Base-by-base conservation (phyloP, 2,888 invertebrate species). In the Caenorhabditis doughertyi region DNA sequence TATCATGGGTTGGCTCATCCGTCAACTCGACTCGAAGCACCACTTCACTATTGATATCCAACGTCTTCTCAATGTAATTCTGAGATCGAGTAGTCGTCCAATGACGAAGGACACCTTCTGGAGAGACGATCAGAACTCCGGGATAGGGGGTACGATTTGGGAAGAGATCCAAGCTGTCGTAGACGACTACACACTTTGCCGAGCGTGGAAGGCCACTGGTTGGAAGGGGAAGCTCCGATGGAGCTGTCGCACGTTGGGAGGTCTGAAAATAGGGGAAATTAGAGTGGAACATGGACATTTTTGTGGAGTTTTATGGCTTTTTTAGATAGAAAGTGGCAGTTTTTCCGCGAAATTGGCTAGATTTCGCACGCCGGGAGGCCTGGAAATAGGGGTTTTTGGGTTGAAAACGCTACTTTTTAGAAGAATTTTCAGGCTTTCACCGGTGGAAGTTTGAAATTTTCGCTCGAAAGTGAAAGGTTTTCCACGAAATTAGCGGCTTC, bases 91-190 rank as follows among this genome's bases (percentile, higher is more conserved):
- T 80, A 0, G 79, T 55, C 0, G 70, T 56, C 79, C 83, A 83
- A 27, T 83, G 83, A 16, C 83, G 70, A 18, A 80, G 76, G 18
- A 83, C 79, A 2, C 83, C 83, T 80, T 83, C 83, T 18, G 77
- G 83, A 13, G 79, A 76, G 8, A 76, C 55, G 21, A 74, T 56
- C 7, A 83, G 27, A 25, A 83, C 76, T 32, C 74, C 83, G 11
- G 77, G 79, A 21, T 42, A 42, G 3, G 62, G 53, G 5, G 32
- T 9, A 9, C 68, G 56, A 27, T 53, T 64, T 11, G 56, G 44
- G 5, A 13, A 18, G 11, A 18, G 21, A 16, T 51, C n/a, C 0
- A 23, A 39, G 16, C 67, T 35, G 2, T 83, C 73, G 64, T 83
- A 83, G 23, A 83, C 62, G 23, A 83, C 83, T 1, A 79, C 79